Evolutionary conservation across 2,797 vertebrate genomes (phyloP), one percentile per base, ranked within the genome.

Genomic region (Chrysocyon brachyurus): DNA sequence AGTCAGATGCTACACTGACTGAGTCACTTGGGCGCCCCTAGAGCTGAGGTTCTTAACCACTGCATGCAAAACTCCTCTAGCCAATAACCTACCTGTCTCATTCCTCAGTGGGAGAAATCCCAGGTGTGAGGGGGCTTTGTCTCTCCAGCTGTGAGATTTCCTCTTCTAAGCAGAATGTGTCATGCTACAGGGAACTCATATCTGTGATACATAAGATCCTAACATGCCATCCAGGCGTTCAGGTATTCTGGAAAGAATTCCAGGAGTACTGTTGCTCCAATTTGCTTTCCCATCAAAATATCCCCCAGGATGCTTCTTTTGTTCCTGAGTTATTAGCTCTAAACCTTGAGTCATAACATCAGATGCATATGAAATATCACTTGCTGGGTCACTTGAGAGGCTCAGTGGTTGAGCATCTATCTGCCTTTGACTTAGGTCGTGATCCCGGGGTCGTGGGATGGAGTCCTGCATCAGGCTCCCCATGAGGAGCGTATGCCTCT

Each of bases 1-100:
- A 68, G 68, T 24, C 2, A 1, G 33, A 40, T 1, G 0, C 2
- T 0, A 2, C 33, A 40, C 33, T 0, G 12, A 24, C 11, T 3
- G 68, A 72, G 68, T 33, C 21, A 3, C 19, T 33, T 0, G 3
- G 33, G 68, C 0, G 1, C 68, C 68, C 21, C 40, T 28, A 10
- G 26, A 59, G 33, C 56, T 19, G n/a, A 15, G 46, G 59, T 21
- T 14, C 24, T 2, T 64, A 12, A 21, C n/a, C 12, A 49, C 46
- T 2, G 28, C 49, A 24, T 2, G 40, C 11, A 9, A 22, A 33
- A 2, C 21, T 77, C 57, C 59, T 17, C 31, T 12, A 21, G 11
- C 31, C 17, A 19, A 46, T 26, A 8, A 57, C 16, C 22, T 22
- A 88, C 12, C n/a, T 4, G 31, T 36, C 15, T 54, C n/a, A 7